Percentiles rank a stretch among this genome's conserved stretches.
These are phyloP conservation scores for Drosophila mercatorum DNA, from an alignment of 2,888 invertebrate species.

Conservation along the genomic window DNA sequence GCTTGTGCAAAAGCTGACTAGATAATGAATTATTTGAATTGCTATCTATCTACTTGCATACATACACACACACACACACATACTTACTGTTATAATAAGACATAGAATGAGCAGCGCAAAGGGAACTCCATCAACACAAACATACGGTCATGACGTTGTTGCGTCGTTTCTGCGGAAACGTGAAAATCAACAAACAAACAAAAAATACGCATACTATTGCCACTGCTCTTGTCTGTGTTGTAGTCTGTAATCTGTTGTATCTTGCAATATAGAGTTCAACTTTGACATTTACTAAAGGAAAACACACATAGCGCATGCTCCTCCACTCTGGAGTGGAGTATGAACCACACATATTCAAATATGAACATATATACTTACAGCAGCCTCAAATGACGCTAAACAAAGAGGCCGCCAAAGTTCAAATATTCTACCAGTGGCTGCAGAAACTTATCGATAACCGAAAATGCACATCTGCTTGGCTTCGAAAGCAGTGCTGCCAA, in stretches of 20 bases:
- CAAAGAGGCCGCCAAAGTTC: slow-evolving; percentile 20
- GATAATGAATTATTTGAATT: slow-evolving; percentile 33
- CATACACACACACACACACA: not conserved
- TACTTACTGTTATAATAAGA: not conserved
- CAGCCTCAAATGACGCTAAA: slow-evolving; percentile 22
- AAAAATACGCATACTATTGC: slow-evolving; percentile 19
- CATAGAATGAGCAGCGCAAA: slow-evolving; percentile 6
- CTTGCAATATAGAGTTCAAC: slow-evolving; percentile 57
- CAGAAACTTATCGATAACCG: not conserved
- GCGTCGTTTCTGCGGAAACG: slow-evolving; percentile 37
- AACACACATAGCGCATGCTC: slow-evolving; percentile 62
- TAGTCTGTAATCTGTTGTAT: slow-evolving; percentile 26
- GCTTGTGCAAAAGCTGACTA: slow-evolving; percentile 19
- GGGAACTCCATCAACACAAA: slow-evolving; percentile 38
- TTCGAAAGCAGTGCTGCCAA: no score
- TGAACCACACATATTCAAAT: not conserved
- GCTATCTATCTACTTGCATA: slow-evolving; percentile 4
- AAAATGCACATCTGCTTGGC: not conserved
- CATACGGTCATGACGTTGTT: slow-evolving; percentile 36
- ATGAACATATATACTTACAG: slow-evolving; percentile 5
- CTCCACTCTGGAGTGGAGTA: slow-evolving; percentile 31
- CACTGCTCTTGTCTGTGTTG: slow-evolving; percentile 21
- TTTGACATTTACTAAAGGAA: slow-evolving; percentile 63
- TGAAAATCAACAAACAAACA: slow-evolving; percentile 47
- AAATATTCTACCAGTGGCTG: not conserved